These are phyloP conservation scores for Manis pentadactyla DNA, from an alignment of 2,797 vertebrate species.

Conservation along the genomic window DNA sequence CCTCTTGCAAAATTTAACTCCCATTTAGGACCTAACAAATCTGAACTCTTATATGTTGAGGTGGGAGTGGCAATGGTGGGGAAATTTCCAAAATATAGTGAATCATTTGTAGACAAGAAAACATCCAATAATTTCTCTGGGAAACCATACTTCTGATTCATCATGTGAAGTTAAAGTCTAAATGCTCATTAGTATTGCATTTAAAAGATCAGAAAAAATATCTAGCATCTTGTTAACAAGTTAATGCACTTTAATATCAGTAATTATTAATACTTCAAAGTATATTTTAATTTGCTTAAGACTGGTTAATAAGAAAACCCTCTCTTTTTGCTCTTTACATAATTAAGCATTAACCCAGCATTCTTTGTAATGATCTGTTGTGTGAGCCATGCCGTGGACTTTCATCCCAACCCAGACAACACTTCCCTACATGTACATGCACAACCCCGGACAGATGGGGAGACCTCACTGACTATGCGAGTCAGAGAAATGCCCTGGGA, in stretches of 20 bases:
- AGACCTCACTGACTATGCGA: background rate
- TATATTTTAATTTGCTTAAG: constrained; percentile 28
- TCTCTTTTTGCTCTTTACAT: background rate
- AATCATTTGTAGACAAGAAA: background rate
- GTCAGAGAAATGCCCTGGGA: background rate
- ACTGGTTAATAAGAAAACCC: constrained; percentile 64
- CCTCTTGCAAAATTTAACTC: constrained; percentile 7
- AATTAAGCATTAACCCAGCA: constrained; percentile 55
- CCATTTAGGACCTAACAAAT: background rate
- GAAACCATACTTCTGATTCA: background rate
- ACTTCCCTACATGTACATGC: too few relatives aligned
- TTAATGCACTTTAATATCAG: background rate
- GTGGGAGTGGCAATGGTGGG: background rate
- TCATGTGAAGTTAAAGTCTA: background rate
- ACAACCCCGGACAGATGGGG: accelerated
- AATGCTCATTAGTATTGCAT: background rate
- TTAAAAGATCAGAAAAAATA: background rate
- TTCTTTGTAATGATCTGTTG: background rate
- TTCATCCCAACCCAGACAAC: background rate
- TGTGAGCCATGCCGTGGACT: background rate
- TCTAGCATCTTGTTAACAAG: background rate
- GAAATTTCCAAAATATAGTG: background rate
- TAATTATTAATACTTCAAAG: constrained; percentile 74
- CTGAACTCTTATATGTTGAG: background rate
- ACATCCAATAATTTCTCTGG: background rate